Conservation (phyloP, 1,140 invertebrate genomes). For the Hycleus phaleratus region DNA sequence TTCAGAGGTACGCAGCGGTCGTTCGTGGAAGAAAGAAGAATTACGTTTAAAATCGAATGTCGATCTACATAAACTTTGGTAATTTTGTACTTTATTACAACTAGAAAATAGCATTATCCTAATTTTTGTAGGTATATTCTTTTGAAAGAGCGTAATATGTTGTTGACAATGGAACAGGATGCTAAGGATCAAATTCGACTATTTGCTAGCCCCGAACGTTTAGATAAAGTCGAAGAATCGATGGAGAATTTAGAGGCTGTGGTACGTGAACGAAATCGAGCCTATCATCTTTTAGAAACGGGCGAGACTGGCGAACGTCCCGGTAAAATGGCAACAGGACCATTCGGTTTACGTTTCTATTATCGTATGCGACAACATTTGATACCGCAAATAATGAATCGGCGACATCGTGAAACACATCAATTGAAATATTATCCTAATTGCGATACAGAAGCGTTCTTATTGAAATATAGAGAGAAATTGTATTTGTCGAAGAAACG, state of each 20-base stretch:
- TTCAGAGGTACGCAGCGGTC: constrained; percentile 69
- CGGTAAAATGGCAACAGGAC: constrained; percentile 47
- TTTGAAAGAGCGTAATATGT: constrained; percentile 94
- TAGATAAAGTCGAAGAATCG: constrained; percentile 92
- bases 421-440: constrained; percentile 37
- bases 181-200: constrained; percentile 57
- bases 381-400: constrained; percentile 53
- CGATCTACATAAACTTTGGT: constrained; percentile 98
- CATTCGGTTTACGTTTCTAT: constrained; percentile 47
- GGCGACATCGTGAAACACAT: constrained; percentile 50
- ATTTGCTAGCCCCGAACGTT: constrained; percentile 92
- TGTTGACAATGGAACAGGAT: constrained; percentile 91
- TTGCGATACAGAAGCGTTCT: constrained; percentile 55
- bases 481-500: constrained; percentile 48
- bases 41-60: constrained; percentile 90
- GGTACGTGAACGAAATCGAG: constrained; percentile 85
- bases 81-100: constrained; percentile 20
- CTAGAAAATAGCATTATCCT: too few relatives aligned
- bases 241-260: constrained; percentile 93
- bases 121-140: constrained; percentile 67
- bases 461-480: constrained; percentile 58
- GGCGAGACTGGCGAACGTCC: constrained; percentile 75
- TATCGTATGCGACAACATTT: constrained; percentile 44
- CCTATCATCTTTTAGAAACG: constrained; percentile 85
- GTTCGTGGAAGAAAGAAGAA: constrained; percentile 87